Conservation (phyloP, 2,888 invertebrate species). For the Mesorhabditis sp. region DNA sequence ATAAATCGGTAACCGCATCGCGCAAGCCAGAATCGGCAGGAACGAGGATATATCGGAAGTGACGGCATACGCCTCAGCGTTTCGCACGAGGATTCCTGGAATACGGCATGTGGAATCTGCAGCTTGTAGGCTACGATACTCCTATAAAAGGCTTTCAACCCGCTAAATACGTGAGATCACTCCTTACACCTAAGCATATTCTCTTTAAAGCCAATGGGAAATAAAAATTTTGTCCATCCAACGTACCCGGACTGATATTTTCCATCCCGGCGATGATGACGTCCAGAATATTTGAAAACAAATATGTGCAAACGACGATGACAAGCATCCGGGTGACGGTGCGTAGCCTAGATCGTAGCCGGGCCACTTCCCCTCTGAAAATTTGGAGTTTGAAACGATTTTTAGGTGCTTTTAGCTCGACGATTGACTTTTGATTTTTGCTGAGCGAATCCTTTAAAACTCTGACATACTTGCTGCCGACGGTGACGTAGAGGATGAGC, state of each 20-base stretch:
- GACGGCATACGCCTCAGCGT: slow-evolving; percentile 29
- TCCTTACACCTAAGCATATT: too few species aligned
- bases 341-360: slow-evolving; percentile 33
- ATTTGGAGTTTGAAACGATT: not conserved
- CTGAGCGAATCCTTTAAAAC: not conserved
- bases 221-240: too few species aligned
- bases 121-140: too few species aligned
- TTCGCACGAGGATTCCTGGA: slow-evolving; percentile 12
- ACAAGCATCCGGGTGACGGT: slow-evolving; percentile 44
- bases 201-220: too few species aligned
- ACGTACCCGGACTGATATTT: slow-evolving; percentile 7
- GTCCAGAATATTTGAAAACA: slow-evolving; percentile 37
- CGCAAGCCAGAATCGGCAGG: slow-evolving; percentile 39
- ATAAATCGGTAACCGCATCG: slow-evolving; percentile 40
- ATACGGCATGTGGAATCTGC: too few species aligned
- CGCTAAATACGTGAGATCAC: too few species aligned
- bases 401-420: not conserved
- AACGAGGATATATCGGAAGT: slow-evolving; percentile 40
- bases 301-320: slow-evolving; percentile 39
- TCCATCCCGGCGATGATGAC: slow-evolving; percentile 40
- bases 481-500: slow-evolving; percentile 47
- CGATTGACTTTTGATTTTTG: not conserved
- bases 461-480: slow-evolving; percentile 44
- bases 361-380: slow-evolving; percentile 38
- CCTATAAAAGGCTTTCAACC: too few species aligned